phyloP scores from a whole-genome alignment of 2,888 invertebrate genomes.

The Lithophane leautieri region DNA sequence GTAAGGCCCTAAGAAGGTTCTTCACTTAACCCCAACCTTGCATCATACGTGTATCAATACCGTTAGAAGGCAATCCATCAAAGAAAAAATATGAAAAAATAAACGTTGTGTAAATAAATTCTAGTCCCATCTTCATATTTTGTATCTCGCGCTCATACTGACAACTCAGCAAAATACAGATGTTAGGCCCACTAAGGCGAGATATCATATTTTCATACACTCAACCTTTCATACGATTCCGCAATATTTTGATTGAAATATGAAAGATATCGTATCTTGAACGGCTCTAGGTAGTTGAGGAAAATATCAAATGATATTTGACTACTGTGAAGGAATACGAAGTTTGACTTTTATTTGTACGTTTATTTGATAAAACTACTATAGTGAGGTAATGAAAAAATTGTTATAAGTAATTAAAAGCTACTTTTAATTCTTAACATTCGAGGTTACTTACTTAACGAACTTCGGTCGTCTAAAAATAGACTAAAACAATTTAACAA shows the following conservation, averaged over 20 bases:
- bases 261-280: constrained; percentile 42
- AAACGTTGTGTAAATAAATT: constrained; percentile 43
- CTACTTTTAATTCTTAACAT: background rate
- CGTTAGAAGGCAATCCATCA: constrained; percentile 38
- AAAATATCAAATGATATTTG: constrained; percentile 30
- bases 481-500: constrained; percentile 44
- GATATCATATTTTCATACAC: constrained; percentile 49
- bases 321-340: constrained; percentile 12
- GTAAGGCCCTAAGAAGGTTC: too few species aligned
- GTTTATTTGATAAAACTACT: background rate
- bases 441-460: constrained; percentile 22
- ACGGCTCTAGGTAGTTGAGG: constrained; percentile 25
- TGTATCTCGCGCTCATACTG: constrained; percentile 24
- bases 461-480: constrained; percentile 19
- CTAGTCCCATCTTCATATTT: constrained; percentile 47
- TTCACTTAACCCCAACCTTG: background rate
- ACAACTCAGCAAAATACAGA: constrained; percentile 38
- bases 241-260: constrained; percentile 66
- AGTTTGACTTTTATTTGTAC: background rate
- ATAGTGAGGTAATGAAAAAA: background rate
- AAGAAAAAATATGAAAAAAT: constrained; percentile 32
- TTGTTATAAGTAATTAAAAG: background rate
- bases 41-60: constrained; percentile 1
- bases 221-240: constrained; percentile 43
- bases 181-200: constrained; percentile 10